Base-by-base conservation (phyloP, 2,797 vertebrate species). In the Pantherophis vulpinus region DNA sequence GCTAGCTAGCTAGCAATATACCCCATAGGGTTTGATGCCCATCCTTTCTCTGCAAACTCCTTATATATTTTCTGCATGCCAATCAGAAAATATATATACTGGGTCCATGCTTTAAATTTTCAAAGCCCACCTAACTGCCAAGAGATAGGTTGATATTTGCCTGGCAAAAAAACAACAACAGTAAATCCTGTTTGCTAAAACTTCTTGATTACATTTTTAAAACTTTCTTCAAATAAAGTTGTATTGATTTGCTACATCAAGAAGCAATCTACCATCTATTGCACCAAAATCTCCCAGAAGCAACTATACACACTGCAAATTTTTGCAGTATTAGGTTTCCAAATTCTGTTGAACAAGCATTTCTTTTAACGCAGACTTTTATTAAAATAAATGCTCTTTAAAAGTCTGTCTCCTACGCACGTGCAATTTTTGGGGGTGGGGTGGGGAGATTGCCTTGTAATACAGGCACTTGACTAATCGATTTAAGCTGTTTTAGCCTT, bases 301-400 rank as follows among this genome's bases (percentile, higher is more conserved):
- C 91, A 95, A 93, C 60, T 10, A 55, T 12, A 55, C 13, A 56
- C 12, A 56, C 23, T 29, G 42, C 23, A 25, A 91, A 83, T 88
- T 96, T 96, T 95, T 92, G 66, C 54, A 94, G 61, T 89, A 88
- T 94, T 87, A 94, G 61, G 88, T 95, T 88, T 92, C 87, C 66
- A 93, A 61, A 14, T 25, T 91, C 63, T 74, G 66, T 93, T 59
- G 56, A 95, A 86, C 37, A 89, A 37, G 88, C 51, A 2, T 54
- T 90, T 91, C 2, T 92, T 93, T 93, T 90, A 86, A 25, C 29
- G 23, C 11, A 91, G 51, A 16, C 10, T 60, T 42, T 89, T 94
- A 56, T 90, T 66, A 92, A 94, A 54, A 86, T 0, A 3, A 11
- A 93, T 60, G 14, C 20, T 88, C 92, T 91, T 70, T 16, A 70